Base-by-base conservation (phyloP, 1,140 invertebrate genomes). In the Zaprionus davidi region DNA sequence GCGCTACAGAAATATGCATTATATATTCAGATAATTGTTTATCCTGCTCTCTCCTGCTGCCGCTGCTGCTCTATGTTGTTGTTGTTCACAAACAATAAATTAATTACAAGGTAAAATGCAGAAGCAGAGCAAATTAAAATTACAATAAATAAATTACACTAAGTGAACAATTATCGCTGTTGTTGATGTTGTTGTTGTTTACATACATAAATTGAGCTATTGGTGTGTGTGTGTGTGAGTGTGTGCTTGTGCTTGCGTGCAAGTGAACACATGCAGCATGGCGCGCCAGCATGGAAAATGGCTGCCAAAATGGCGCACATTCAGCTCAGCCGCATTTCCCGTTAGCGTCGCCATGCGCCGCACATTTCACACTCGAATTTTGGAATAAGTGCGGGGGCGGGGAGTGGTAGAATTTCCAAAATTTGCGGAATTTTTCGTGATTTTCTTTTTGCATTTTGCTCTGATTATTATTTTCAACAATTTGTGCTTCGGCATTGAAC, bases 91-190 rank as follows among this genome's bases (percentile, higher is more conserved):
- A 46, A 58, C 41, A 77, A 75, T 70, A 59, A 71, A 81, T 78
- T 71, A 77, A 82, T 84, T 84, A 88, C 81, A 81, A 75, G 66
- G 53, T 77, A 68, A 63, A 71, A 58, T n/a, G 38, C 44, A 64
- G 64, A 63, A 71, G 72, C 88, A 85, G 69, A 60, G 60, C 55
- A 69, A 63, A 56, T 65, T 70, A 64, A 59, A 56, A 70, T 77
- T 56, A 73, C 66, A 84, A 85, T 88, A 84, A 90, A 81, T 88
- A 85, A 81, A 88, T 88, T 90, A 88, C 85, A 84, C 84, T 90
- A 88, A 84, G 78, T 88, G 75, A 84, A 90, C 85, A 90, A 74
- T 90, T 80, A 62, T 78, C 65, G 69, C 74, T 75, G 56, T 78
- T 63, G 46, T 59, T 62, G 34, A 66, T 65, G 20, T 20, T 20